These are phyloP conservation scores for Eupithecia insigniata DNA, from an alignment of 2,888 invertebrate genomes.

Conservation along the genomic window DNA sequence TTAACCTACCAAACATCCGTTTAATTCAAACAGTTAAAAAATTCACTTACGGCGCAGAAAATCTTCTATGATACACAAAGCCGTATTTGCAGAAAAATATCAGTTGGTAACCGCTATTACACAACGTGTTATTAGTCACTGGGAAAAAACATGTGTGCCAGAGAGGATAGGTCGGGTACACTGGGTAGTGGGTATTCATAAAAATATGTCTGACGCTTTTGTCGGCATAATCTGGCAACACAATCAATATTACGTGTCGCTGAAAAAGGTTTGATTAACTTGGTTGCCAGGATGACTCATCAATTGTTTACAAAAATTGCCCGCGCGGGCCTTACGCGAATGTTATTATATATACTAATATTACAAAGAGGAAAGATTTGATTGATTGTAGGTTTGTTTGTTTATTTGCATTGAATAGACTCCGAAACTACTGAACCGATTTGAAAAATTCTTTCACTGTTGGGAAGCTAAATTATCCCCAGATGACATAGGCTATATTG, in stretches of 20 bases:
- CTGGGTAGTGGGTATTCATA: not conserved
- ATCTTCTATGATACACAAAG: not conserved
- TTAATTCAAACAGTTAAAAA: not conserved
- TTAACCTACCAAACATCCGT: not conserved
- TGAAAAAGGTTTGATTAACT: not conserved
- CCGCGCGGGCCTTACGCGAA: too few relatives aligned
- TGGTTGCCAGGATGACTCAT: not conserved
- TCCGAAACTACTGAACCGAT: too few relatives aligned
- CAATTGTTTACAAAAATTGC: not conserved
- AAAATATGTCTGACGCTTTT: constrained; percentile 6
- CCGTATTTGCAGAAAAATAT: constrained; percentile 6
- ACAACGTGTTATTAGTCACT: constrained; percentile 13
- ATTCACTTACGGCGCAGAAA: not conserved
- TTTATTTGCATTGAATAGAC: too few relatives aligned
- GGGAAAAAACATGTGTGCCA: constrained; percentile 20
- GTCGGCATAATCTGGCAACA: not conserved
- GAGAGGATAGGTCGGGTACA: constrained; percentile 12
- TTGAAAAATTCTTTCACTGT: too few relatives aligned
- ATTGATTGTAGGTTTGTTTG: too few relatives aligned
- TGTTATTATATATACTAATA: too few relatives aligned
- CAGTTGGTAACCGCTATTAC: not conserved
- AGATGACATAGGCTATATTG: too few relatives aligned
- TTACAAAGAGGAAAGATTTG: too few relatives aligned
- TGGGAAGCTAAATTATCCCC: too few relatives aligned
- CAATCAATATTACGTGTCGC: not conserved